phyloP scores from a whole-genome alignment of 2,797 vertebrate species.

The Eidolon dupreanum region DNA sequence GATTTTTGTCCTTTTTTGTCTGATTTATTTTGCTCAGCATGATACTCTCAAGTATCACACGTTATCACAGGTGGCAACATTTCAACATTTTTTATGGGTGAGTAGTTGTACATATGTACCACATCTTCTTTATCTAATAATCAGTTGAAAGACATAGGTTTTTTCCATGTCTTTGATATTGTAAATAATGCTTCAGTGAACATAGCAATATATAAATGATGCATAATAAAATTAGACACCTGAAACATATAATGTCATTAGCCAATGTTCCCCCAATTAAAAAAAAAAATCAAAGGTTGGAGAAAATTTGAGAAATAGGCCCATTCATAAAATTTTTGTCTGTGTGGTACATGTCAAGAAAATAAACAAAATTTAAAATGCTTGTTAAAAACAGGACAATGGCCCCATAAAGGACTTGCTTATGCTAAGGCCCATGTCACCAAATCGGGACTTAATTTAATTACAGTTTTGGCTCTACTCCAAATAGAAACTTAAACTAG shows the following conservation, averaged over 20 bases:
- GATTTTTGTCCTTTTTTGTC: not conserved
- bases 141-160: too few species aligned
- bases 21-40: not conserved
- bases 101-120: not conserved
- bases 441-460: not conserved
- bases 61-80: not conserved
- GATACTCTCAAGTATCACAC: not conserved
- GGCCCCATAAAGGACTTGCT: not conserved
- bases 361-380: not conserved
- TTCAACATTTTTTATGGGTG: not conserved
- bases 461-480: not conserved
- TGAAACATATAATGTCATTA: too few species aligned
- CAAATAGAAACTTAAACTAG: not conserved
- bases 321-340: not conserved
- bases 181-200: too few species aligned
- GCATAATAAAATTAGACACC: too few species aligned
- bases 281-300: not conserved
- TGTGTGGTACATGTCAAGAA: not conserved
- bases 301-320: not conserved
- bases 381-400: not conserved
- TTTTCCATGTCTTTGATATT: too few species aligned
- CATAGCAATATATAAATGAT: too few species aligned
- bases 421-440: too few species aligned
- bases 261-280: not conserved
- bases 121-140: too few species aligned